Conservation (phyloP, 1,140 invertebrate genomes). For the Ceratitis capitata region DNA sequence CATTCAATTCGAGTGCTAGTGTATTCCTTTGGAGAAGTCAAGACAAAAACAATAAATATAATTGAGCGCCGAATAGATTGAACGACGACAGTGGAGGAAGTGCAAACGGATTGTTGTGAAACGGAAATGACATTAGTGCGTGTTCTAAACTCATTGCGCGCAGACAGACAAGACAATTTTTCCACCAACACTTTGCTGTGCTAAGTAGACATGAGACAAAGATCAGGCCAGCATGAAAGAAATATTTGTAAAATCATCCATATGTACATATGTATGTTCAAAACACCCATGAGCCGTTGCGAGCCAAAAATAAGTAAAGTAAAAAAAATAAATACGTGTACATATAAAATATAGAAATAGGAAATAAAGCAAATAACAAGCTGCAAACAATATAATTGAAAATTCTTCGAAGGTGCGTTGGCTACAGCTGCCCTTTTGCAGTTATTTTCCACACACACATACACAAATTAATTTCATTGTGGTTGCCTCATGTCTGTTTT, state of each 20-base stretch:
- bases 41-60: not conserved
- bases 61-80: not conserved
- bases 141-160: not conserved
- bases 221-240: not conserved
- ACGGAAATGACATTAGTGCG: slow-evolving; percentile 13
- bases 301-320: not conserved
- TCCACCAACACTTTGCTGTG: not conserved
- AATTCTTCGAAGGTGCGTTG: slow-evolving; percentile 35
- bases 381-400: slow-evolving; percentile 8
- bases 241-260: not conserved
- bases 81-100: not conserved
- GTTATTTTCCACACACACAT: slow-evolving; percentile 21
- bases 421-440: slow-evolving; percentile 27
- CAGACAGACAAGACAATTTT: no score
- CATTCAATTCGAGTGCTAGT: not conserved
- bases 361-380: not conserved
- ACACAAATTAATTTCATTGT: not conserved
- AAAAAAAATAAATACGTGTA: not conserved
- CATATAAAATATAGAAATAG: not conserved
- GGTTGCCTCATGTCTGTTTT: not conserved
- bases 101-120: not conserved
- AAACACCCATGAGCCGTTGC: no score
- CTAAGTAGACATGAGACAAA: not conserved
- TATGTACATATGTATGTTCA: not conserved
- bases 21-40: not conserved